Evolutionary conservation across 1,140 invertebrate genomes (phyloP).

Genomic region (Steinernema khuongi): DNA sequence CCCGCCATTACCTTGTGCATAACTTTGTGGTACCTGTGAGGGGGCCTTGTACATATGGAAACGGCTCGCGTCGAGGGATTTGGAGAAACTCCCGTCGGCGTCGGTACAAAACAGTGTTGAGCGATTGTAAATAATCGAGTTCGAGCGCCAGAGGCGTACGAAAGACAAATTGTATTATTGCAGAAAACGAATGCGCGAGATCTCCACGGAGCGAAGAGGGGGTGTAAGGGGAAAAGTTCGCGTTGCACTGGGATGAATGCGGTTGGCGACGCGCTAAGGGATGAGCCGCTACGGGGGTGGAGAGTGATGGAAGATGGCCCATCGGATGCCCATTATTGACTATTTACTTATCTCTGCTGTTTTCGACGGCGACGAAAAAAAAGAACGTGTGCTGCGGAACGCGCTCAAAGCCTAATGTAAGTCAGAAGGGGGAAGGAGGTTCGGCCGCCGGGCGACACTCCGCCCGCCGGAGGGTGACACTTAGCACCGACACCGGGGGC

Average conservation of each 20-base stretch:
- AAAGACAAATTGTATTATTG: neutral
- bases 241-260: neutral
- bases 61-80: too few relatives aligned
- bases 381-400: too few relatives aligned
- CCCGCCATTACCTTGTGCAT: too few relatives aligned
- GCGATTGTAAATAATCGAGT: neutral
- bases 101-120: neutral
- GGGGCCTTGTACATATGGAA: too few relatives aligned
- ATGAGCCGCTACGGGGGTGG: neutral
- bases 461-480: too few relatives aligned
- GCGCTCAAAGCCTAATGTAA: too few relatives aligned
- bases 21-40: too few relatives aligned
- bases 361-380: neutral
- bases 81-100: too few relatives aligned
- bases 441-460: too few relatives aligned
- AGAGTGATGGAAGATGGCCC: constrained; percentile 4
- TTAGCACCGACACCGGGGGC: too few relatives aligned
- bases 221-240: neutral
- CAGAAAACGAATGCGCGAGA: neutral
- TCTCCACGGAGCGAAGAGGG: neutral
- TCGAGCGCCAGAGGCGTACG: neutral
- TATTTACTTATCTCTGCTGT: constrained; percentile 2
- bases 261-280: neutral
- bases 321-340: neutral
- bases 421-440: too few relatives aligned